Conservation (phyloP, 2,113 vertebrate genomes). For the Odontophorus gujanensis region DNA sequence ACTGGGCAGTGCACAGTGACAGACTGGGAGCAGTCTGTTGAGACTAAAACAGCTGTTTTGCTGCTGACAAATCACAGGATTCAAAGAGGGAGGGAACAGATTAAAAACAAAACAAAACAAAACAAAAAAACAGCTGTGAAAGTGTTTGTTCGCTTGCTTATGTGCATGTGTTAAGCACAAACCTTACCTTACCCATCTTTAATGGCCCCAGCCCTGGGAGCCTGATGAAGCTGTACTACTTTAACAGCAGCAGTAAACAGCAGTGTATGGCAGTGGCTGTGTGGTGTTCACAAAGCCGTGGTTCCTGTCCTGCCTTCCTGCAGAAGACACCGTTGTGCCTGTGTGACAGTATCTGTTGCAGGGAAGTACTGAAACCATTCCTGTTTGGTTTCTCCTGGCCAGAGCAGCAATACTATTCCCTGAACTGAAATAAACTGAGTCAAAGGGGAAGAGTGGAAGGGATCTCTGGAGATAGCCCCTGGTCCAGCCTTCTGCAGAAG, state of each 20-base stretch:
- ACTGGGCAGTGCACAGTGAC: background rate
- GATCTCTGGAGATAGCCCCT: background rate
- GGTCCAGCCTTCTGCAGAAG: background rate
- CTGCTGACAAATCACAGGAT: background rate
- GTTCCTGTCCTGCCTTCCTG: background rate
- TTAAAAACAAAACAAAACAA: background rate
- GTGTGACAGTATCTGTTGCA: background rate
- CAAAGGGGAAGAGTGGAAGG: background rate
- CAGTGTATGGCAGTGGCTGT: background rate
- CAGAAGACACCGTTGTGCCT: background rate
- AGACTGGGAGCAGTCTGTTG: background rate
- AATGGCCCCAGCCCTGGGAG: background rate
- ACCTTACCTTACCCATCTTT: background rate
- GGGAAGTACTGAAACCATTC: background rate
- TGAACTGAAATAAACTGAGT: background rate
- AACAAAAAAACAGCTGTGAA: background rate
- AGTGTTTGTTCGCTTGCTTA: background rate
- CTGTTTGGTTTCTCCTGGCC: background rate
- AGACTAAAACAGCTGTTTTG: background rate
- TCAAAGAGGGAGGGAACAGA: background rate
- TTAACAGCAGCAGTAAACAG: background rate
- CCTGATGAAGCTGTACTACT: background rate
- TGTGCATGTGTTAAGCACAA: background rate
- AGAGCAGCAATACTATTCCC: background rate
- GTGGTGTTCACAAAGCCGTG: background rate